phyloP scores from a whole-genome alignment of 2,113 vertebrate species.

The Lepus timidus region DNA sequence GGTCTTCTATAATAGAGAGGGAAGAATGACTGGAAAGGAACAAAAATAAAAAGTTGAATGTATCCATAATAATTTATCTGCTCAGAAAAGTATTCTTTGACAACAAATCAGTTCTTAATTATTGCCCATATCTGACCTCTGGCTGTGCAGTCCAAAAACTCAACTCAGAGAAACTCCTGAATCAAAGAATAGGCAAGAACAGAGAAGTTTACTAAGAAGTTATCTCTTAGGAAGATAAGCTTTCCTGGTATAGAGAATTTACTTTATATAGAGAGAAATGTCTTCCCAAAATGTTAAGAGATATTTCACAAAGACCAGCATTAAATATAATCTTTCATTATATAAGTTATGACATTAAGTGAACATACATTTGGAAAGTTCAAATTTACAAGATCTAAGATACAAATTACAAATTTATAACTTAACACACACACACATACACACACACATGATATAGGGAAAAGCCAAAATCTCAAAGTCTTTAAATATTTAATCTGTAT shows the following conservation, averaged over 20 bases:
- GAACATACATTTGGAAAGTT: conserved; percentile 47
- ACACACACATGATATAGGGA: background rate
- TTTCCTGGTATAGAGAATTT: background rate
- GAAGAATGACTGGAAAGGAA: background rate
- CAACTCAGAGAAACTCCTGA: background rate
- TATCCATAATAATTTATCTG: background rate
- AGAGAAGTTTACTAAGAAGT: background rate
- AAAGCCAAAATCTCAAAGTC: background rate
- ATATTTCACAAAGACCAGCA: background rate
- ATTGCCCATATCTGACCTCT: background rate
- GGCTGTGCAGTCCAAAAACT: background rate
- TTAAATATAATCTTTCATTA: conserved; percentile 56
- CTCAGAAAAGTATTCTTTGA: conserved; percentile 42
- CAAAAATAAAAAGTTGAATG: background rate
- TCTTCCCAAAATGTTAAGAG: conserved; percentile 29
- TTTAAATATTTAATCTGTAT: background rate
- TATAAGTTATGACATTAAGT: background rate
- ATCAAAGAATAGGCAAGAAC: background rate
- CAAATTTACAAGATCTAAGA: conserved; percentile 26
- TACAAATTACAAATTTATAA: background rate
- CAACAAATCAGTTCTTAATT: conserved; percentile 24
- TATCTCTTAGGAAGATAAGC: background rate
- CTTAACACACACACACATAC: background rate
- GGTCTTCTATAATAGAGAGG: background rate
- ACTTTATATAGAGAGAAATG: background rate